Evolutionary conservation across 2,888 invertebrate genomes (phyloP).

Genomic region (Melanotus villosus): DNA sequence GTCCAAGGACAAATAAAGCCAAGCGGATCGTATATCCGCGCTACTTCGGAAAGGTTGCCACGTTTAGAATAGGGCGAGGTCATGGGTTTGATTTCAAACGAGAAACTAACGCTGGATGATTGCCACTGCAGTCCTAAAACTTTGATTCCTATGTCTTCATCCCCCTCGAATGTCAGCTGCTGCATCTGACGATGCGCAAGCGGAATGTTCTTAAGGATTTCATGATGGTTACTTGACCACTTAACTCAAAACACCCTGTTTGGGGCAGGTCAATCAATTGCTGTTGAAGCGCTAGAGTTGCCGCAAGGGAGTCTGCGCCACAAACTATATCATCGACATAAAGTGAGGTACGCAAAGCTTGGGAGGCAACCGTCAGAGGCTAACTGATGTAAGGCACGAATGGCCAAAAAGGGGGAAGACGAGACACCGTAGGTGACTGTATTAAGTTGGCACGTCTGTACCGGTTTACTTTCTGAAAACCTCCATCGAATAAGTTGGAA

Average conservation of each 20-base stretch:
- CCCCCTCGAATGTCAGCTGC: too few relatives aligned
- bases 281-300: neutral
- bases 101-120: too few relatives aligned
- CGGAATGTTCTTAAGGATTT: too few relatives aligned
- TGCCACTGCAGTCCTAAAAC: too few relatives aligned
- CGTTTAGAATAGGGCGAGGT: too few relatives aligned
- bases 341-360: neutral
- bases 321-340: conserved; percentile 16
- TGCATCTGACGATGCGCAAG: too few relatives aligned
- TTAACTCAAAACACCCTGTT: neutral
- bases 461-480: neutral
- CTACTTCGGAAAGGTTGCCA: too few relatives aligned
- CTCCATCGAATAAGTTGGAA: conserved; percentile 44
- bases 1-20: too few relatives aligned
- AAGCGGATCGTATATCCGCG: too few relatives aligned
- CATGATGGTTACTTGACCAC: too few relatives aligned
- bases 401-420: conserved; percentile 49
- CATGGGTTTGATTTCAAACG: too few relatives aligned
- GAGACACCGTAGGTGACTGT: conserved; percentile 53
- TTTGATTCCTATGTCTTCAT: too few relatives aligned
- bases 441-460: conserved; percentile 37
- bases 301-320: neutral
- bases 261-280: neutral
- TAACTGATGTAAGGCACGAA: conserved; percentile 45
- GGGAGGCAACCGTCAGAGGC: neutral